These are phyloP conservation scores for Echiichthys vipera DNA, from an alignment of 2,797 vertebrate species.

Conservation along the genomic window DNA sequence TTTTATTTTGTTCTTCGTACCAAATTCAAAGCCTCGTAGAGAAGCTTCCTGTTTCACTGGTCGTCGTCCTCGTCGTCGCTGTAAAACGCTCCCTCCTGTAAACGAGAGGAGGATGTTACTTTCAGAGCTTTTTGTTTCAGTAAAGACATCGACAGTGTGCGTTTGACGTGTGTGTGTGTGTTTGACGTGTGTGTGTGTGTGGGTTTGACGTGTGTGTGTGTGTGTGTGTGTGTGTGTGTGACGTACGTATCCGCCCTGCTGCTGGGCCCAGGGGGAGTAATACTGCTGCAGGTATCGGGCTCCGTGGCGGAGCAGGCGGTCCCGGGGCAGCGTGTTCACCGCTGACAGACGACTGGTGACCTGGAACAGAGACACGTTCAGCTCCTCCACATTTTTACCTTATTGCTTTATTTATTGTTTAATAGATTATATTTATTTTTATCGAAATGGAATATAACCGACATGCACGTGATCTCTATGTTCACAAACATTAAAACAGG, in stretches of 20 bases:
- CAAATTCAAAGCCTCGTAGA: neutral
- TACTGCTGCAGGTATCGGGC: conserved; percentile 85
- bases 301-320: conserved; percentile 84
- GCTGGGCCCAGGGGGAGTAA: conserved; percentile 82
- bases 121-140: no score
- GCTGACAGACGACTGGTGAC: conserved; percentile 81
- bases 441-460: no score
- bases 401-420: no score
- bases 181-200: no score
- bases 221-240: neutral
- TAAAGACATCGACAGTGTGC: no score
- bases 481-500: no score
- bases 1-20: neutral
- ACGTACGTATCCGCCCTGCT: conserved; percentile 88
- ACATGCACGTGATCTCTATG: no score
- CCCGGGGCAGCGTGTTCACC: conserved; percentile 83
- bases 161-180: neutral
- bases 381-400: neutral
- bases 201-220: neutral
- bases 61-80: conserved; percentile 75
- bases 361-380: conserved; percentile 35
- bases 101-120: neutral
- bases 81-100: conserved; percentile 81
- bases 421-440: no score
- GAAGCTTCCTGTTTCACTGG: conserved; percentile 49